Percentiles rank a stretch among this genome's conserved stretches.
Evolutionary conservation across 2,888 invertebrate genomes (phyloP).

Genomic region (Macropis europaea): DNA sequence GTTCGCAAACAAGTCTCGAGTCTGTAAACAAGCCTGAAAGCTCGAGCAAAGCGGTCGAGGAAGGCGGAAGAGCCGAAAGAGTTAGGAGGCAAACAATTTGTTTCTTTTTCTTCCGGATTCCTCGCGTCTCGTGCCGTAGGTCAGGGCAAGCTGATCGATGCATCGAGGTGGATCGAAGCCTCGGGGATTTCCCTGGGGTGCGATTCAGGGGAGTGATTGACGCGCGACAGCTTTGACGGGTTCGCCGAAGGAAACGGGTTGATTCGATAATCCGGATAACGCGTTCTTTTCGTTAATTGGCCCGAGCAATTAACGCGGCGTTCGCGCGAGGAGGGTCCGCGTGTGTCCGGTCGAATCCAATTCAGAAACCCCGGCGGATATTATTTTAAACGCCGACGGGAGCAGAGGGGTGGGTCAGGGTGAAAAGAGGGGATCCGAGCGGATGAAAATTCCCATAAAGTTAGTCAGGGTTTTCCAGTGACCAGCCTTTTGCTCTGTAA

Average conservation of each 20-base stretch:
- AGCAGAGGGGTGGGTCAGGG: no score
- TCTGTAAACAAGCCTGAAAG: neutral
- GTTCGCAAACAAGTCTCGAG: neutral
- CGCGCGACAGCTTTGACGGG: conserved; percentile 40
- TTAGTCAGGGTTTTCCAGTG: neutral
- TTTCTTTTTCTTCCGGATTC: neutral
- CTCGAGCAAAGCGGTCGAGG: neutral
- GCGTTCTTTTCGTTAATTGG: conserved; percentile 27
- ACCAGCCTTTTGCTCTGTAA: conserved; percentile 30
- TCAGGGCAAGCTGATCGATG: conserved; percentile 40
- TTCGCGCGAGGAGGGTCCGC: conserved; percentile 12
- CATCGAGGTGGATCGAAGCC: conserved; percentile 34
- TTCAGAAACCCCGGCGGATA: conserved; percentile 27
- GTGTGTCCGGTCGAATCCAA: conserved; percentile 32
- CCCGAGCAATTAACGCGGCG: conserved; percentile 5
- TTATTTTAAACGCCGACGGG: conserved; percentile 36
- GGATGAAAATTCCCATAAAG: conserved; percentile 38
- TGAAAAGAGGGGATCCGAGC: neutral
- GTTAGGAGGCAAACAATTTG: conserved; percentile 7
- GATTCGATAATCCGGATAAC: conserved; percentile 33
- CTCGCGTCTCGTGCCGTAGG: conserved; percentile 52
- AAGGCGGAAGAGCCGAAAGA: neutral
- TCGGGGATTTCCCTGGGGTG: conserved; percentile 39
- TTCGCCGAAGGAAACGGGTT: conserved; percentile 20
- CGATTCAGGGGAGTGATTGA: conserved; percentile 55